Conservation (phyloP, 2,797 vertebrate genomes). For the Rhinophrynus dorsalis region DNA sequence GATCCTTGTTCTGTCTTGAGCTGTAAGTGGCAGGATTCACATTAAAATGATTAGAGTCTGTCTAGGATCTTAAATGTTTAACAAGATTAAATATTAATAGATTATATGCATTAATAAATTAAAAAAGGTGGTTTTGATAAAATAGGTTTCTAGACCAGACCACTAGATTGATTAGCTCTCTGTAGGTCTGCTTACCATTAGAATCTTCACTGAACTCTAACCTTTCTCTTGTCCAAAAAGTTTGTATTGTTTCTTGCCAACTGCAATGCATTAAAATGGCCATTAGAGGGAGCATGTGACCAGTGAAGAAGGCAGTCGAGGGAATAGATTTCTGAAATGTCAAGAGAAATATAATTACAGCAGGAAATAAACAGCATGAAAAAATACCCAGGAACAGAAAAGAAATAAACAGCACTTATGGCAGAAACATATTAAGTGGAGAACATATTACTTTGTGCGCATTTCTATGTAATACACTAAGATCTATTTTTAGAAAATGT, state of each 20-base stretch:
- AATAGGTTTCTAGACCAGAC: neutral
- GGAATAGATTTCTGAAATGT: conserved; percentile 27
- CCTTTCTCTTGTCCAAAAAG: neutral
- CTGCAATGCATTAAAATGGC: conserved; percentile 7
- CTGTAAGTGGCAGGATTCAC: neutral
- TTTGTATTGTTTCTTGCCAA: neutral
- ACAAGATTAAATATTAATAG: neutral
- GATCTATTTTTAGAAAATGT: too few species aligned
- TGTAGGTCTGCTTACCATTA: neutral
- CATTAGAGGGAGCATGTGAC: conserved; percentile 46
- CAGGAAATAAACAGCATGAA: conserved; percentile 18
- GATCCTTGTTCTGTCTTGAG: too few species aligned
- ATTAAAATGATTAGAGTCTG: too few species aligned
- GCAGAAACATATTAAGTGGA: neutral
- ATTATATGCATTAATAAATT: conserved; percentile 1
- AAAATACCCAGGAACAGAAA: conserved; percentile 26
- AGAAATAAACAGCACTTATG: conserved; percentile 35
- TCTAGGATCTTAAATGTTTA: too few species aligned
- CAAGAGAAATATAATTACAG: conserved; percentile 26
- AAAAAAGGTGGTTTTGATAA: neutral
- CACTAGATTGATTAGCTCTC: neutral
- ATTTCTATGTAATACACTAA: too few species aligned
- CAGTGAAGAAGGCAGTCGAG: conserved; percentile 15
- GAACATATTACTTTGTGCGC: neutral
- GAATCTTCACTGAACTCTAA: neutral